phyloP scores from a whole-genome alignment of 2,888 invertebrate genomes.

The Alloplasta piceator region DNA sequence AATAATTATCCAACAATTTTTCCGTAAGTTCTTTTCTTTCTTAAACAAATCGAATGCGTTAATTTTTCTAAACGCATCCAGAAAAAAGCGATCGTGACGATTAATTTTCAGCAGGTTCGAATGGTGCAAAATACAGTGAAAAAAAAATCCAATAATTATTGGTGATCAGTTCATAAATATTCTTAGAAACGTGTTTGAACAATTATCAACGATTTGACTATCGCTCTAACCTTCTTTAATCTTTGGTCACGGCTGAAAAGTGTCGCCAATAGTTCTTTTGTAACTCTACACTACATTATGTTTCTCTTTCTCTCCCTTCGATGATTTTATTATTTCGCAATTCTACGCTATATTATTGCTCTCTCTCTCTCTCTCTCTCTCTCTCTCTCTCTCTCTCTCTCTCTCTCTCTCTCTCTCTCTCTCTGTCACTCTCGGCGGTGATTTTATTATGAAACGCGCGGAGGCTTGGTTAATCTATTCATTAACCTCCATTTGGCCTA shows the following conservation, averaged over 20 bases:
- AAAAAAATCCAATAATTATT: background rate
- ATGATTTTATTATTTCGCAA: background rate
- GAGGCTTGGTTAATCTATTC: conserved; percentile 43
- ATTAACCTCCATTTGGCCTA: conserved; percentile 52
- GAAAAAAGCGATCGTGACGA: no score
- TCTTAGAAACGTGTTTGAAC: background rate
- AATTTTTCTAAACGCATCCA: no score
- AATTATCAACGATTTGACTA: no score
- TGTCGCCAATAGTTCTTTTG: no score
- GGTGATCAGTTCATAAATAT: background rate
- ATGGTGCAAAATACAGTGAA: background rate
- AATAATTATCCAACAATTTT: no score
- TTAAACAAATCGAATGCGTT: no score
- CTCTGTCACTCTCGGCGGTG: background rate
- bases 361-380: background rate
- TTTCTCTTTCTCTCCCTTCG: background rate
- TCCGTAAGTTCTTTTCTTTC: no score
- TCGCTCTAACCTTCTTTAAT: no score
- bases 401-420: conserved; percentile 28
- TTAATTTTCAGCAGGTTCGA: no score
- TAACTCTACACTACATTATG: no score
- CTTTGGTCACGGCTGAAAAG: no score
- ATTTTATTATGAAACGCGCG: background rate
- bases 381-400: background rate
- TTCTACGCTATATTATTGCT: background rate